These are phyloP conservation scores for Oxyura jamaicensis DNA, from an alignment of 2,113 vertebrate genomes.

Conservation along the genomic window DNA sequence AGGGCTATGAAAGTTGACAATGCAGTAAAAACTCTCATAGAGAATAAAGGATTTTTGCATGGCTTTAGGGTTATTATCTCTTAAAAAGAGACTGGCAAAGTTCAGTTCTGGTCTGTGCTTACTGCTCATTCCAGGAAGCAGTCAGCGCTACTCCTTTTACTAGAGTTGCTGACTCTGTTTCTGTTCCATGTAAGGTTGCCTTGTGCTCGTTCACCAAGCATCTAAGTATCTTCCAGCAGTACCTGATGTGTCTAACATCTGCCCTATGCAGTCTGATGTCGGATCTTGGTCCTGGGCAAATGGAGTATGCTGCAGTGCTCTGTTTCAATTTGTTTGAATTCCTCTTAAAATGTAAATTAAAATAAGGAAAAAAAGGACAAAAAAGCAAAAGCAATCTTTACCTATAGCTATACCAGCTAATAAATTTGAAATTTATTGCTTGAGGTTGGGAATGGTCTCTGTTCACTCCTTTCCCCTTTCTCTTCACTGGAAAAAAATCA, in stretches of 20 bases:
- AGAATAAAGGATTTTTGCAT: background rate
- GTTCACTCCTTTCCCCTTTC: background rate
- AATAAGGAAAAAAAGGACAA: background rate
- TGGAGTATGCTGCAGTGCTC: background rate
- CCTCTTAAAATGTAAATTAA: background rate
- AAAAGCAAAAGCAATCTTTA: background rate
- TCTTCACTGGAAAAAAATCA: background rate
- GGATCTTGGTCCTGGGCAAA: background rate
- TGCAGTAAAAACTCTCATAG: background rate
- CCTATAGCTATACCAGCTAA: background rate
- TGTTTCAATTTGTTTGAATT: background rate
- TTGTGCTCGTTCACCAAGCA: background rate
- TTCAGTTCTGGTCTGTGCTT: background rate
- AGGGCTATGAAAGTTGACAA: background rate
- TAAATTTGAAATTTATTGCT: background rate
- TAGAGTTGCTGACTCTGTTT: background rate
- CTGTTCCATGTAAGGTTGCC: background rate
- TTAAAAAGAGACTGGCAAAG: background rate
- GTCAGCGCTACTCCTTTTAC: background rate
- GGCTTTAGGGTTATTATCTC: background rate
- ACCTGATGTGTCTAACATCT: background rate
- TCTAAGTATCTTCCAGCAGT: background rate
- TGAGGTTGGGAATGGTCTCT: background rate
- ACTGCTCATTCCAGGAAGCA: fast-evolving
- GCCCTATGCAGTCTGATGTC: background rate